A percentile compares a stretch with the other conserved stretches of the same genome.
Evolutionary conservation across 92 coral and sea anemone species (phyloP).

Genomic region (Porites rus): DNA sequence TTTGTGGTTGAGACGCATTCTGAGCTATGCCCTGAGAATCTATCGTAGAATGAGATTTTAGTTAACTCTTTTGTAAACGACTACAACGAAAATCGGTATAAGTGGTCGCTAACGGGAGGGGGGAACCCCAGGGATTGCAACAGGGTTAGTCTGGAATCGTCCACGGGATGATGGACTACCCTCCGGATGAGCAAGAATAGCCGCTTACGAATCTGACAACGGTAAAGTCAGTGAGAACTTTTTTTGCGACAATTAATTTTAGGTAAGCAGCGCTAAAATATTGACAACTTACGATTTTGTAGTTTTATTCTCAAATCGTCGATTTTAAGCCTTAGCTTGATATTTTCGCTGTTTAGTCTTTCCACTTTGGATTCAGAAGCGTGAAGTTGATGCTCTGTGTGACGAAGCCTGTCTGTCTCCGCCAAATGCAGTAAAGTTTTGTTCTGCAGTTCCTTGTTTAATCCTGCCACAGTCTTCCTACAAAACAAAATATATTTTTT

Average conservation of each 20-base stretch:
- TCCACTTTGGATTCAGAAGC: slow-evolving; percentile 85
- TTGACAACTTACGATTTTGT: slow-evolving; percentile 64
- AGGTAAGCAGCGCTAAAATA: not conserved
- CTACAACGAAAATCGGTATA: too few relatives aligned
- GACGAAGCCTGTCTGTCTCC: slow-evolving; percentile 92
- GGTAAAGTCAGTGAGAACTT: too few relatives aligned
- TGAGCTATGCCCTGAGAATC: slow-evolving; percentile 24
- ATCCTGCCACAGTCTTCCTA: slow-evolving; percentile 69
- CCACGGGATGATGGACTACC: too few relatives aligned
- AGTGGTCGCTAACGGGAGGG: too few relatives aligned
- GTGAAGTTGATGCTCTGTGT: slow-evolving; percentile 88
- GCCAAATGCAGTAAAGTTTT: slow-evolving; percentile 83
- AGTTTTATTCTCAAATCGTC: slow-evolving; percentile 90
- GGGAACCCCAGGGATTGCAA: too few relatives aligned
- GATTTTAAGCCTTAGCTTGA: slow-evolving; percentile 82
- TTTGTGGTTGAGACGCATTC: not conserved
- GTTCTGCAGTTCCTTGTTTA: slow-evolving; percentile 88
- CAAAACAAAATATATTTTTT: not conserved
- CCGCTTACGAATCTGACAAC: too few relatives aligned
- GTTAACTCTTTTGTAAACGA: too few relatives aligned
- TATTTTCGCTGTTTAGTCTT: slow-evolving; percentile 79
- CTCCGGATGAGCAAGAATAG: too few relatives aligned
- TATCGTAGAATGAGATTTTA: not conserved
- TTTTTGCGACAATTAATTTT: too few relatives aligned
- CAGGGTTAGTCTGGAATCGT: too few relatives aligned